Conservation (phyloP, 2,797 vertebrate species). For the Rousettus madagascariensis region DNA sequence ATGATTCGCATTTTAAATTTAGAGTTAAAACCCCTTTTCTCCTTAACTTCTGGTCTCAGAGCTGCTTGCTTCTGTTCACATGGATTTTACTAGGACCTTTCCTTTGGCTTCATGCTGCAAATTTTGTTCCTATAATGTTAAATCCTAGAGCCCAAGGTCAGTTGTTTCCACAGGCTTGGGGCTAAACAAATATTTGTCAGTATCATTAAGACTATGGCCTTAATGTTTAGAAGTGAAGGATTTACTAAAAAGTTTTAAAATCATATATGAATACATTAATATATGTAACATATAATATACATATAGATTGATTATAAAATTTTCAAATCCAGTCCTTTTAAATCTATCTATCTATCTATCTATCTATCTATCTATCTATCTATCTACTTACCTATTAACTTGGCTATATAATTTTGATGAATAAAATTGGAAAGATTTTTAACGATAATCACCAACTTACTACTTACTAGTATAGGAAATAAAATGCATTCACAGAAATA, state of each 20-base stretch:
- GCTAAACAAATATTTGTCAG: background rate
- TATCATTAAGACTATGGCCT: background rate
- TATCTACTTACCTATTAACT: background rate
- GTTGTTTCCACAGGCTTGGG: background rate
- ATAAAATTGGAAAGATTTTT: constrained; percentile 42
- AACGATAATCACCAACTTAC: background rate
- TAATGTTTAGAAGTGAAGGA: background rate
- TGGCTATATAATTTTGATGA: background rate
- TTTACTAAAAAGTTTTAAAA: constrained; percentile 48
- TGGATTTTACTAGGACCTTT: background rate
- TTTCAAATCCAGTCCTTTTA: background rate
- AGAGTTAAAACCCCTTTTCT: background rate
- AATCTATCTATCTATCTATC: background rate
- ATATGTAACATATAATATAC: background rate
- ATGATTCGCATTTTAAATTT: constrained; percentile 14
- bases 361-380: background rate
- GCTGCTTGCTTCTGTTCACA: background rate
- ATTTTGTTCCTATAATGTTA: background rate
- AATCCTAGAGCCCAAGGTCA: background rate
- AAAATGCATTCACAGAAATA: background rate
- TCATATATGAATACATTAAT: background rate
- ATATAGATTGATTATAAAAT: background rate
- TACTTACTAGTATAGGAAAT: background rate
- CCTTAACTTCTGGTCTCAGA: background rate
- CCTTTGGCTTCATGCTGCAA: background rate